Evolutionary conservation across 2,113 vertebrate genomes (phyloP), one percentile per base, ranked within the genome.

Genomic region (Panthera leo): DNA sequence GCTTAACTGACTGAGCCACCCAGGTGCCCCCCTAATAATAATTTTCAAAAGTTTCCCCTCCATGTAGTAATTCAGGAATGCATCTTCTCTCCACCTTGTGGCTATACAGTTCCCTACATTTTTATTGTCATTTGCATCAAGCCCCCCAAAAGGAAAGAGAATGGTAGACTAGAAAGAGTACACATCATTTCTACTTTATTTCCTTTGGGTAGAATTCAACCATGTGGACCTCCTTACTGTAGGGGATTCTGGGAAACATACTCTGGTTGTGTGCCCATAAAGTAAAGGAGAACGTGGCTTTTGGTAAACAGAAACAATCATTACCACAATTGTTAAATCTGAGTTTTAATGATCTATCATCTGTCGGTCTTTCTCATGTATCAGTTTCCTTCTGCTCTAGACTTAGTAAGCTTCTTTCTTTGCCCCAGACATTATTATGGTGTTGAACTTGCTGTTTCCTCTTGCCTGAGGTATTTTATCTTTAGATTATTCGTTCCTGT

Each of bases 151-250:
- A 88, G 23, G 7, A 91, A 67, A 82, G 7, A 65, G 68, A 65
- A 13, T 45, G 1, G 48, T 83, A 25, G 25, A 7, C 21, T 68
- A 25, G 15, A 91, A 36, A 58, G 7, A 75, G 63, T 27, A 68
- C 15, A 76, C 18, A 70, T 42, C 5, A 42, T 5, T 86, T 51
- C 14, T 45, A 5, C 31, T 83, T 78, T 13, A 18, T 84, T 93
- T 42, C 21, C 5, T 5, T 79, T 25, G 0, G 7, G 6, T 70
- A 86, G 42, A 39, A 76, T 95, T 87, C 21, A 91, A 34, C 65
- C 23, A 14, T 1, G 16, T n/a, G 14, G 21, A n/a, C 7, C 5
- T 4, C 19, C 18, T 70, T 51, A 10, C 16, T 63, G 1, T 2
- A 94, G 73, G 67, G 15, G 8, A 6, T 63, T 3, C 34, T 70